phyloP scores from a whole-genome alignment of 2,888 invertebrate species.

The Melolontha melolontha region DNA sequence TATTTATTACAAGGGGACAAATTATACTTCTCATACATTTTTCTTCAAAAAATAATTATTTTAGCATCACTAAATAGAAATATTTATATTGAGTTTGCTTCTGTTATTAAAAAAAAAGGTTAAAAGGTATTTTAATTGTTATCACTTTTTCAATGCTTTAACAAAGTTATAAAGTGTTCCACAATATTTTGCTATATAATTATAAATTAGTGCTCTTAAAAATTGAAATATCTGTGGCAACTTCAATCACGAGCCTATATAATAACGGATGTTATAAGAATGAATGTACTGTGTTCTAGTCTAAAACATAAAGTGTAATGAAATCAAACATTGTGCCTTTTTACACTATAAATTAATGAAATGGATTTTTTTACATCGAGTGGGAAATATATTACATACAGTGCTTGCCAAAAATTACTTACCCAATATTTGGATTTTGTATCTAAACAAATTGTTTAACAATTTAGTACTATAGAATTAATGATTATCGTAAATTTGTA shows the following conservation, averaged over 20 bases:
- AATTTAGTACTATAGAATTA: too few relatives aligned
- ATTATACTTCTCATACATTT: not conserved
- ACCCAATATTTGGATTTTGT: too few relatives aligned
- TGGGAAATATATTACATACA: too few relatives aligned
- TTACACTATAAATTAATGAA: conserved; percentile 32
- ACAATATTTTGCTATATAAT: conserved; percentile 21
- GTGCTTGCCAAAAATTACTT: too few relatives aligned
- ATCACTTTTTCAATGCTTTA: too few relatives aligned
- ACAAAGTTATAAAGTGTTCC: conserved; percentile 29
- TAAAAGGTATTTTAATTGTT: not conserved
- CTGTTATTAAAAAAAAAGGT: not conserved
- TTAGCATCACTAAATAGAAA: conserved; percentile 27
- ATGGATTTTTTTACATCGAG: not conserved
- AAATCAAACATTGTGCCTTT: conserved; percentile 31
- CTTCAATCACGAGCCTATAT: conserved; percentile 26
- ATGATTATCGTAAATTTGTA: too few relatives aligned
- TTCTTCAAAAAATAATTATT: conserved; percentile 5
- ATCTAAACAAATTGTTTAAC: too few relatives aligned
- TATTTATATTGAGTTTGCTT: conserved; percentile 1
- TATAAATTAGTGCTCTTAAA: conserved; percentile 26
- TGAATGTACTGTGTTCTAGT: conserved; percentile 35
- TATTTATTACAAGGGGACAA: not conserved
- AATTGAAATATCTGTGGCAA: conserved; percentile 15
- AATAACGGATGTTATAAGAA: conserved; percentile 1
- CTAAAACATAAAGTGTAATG: conserved; percentile 30